Conservation (phyloP, 2,888 invertebrate species). For the Teleogryllus oceanicus region DNA sequence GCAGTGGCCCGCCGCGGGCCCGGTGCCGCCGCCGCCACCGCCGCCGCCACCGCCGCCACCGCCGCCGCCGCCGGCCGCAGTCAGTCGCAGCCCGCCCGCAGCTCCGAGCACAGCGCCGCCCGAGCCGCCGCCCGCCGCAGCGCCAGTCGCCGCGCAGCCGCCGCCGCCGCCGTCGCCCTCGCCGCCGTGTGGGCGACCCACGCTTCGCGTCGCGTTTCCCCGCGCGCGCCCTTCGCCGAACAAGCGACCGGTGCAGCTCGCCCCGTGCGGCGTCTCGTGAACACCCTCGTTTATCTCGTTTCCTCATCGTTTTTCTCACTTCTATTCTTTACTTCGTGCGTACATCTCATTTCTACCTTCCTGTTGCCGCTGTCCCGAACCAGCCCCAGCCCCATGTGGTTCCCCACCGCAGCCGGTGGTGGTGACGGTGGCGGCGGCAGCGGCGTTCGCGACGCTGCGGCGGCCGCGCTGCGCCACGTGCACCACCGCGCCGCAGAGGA, state of each 20-base stretch:
- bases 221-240: not conserved
- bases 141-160: not conserved
- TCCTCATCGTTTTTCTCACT: too few species aligned
- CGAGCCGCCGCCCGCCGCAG: not conserved
- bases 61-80: slow-evolving; percentile 6
- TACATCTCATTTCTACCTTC: not conserved
- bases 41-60: not conserved
- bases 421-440: not conserved
- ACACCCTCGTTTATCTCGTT: not conserved
- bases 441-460: not conserved
- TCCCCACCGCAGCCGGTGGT: not conserved
- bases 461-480: not conserved
- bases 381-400: too few species aligned
- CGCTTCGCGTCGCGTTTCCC: not conserved
- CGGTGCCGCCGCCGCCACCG: not conserved
- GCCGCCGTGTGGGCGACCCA: not conserved
- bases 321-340: too few species aligned
- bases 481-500: not conserved
- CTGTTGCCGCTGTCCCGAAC: not conserved
- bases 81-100: slow-evolving; percentile 18
- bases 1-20: slow-evolving; percentile 18
- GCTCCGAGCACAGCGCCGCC: slow-evolving; percentile 9
- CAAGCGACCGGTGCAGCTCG: not conserved
- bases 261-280: not conserved
- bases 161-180: not conserved